Evolutionary conservation across 2,113 vertebrate genomes (phyloP), one percentile per base, ranked within the genome.

Genomic region (Sphaerodactylus townsendi): DNA sequence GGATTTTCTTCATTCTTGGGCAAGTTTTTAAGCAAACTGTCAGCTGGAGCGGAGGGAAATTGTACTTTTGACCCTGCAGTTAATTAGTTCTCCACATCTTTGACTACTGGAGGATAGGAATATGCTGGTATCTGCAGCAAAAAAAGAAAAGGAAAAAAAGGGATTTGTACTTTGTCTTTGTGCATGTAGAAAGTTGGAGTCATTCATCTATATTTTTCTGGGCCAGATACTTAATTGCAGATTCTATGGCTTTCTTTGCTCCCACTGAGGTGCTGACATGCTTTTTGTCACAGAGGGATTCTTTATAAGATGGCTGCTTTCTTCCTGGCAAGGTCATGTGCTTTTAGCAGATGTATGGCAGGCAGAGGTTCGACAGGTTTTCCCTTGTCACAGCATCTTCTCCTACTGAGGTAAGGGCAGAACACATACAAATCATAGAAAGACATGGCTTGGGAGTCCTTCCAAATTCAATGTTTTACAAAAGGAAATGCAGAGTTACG

Each of bases 81-180:
- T 81, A 89, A 86, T 86, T 84, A 78, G 77, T 62, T 80, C 56
- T 66, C 50, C 53, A 33, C 15, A 59, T 74, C 41, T 83, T 66
- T 30, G 21, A 4, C 25, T 74, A 21, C 39, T 65, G 33, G 59
- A 75, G 25, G 14, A 64, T 83, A 64, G 30, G 14, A 50, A 66
- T 66, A 30, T 2, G 28, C 25, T 39, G 33, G 19, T 76, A 50
- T n/a, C 62, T 66, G 25, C 30, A 25, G 39, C 10, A 70, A 48
- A 77, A n/a, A n/a, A n/a, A n/a, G n/a, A n/a, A n/a, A n/a, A n/a
- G n/a, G n/a, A n/a, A n/a, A n/a, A n/a, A n/a, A 71, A 50, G 50
- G 19, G 48, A n/a, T 75, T 33, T 35, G 15, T 33, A n/a, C 23
- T 62, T 77, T 39, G 35, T 33, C 39, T 77, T 74, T 80, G 68